These are phyloP conservation scores for Anticlea derivata DNA, from an alignment of 2,888 invertebrate species.

Conservation along the genomic window DNA sequence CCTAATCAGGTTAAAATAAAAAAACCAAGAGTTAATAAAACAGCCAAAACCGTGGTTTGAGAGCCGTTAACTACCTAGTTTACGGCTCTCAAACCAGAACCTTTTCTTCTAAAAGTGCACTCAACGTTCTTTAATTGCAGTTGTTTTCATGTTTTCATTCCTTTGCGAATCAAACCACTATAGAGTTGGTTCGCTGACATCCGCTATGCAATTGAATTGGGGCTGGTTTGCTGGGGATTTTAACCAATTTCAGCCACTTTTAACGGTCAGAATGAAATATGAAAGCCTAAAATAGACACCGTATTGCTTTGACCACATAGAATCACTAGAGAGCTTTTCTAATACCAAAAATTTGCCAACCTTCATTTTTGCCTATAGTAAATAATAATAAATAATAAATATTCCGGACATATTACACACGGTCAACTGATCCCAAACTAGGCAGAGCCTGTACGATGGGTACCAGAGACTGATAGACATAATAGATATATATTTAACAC, in stretches of 20 bases:
- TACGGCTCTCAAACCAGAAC: not conserved
- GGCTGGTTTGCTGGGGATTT: not conserved
- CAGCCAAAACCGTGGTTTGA: not conserved
- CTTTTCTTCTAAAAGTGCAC: slow-evolving; percentile 5
- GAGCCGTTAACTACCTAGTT: not conserved
- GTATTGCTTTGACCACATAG: too few relatives aligned
- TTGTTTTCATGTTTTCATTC: slow-evolving; percentile 17
- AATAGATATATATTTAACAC: too few relatives aligned
- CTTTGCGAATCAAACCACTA: slow-evolving; percentile 8
- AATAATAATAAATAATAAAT: too few relatives aligned
- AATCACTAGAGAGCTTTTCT: too few relatives aligned
- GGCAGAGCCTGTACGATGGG: too few relatives aligned
- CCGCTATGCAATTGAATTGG: slow-evolving; percentile 1
- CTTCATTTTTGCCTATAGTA: too few relatives aligned
- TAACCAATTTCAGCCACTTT: not conserved
- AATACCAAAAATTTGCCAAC: too few relatives aligned
- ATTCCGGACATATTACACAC: too few relatives aligned
- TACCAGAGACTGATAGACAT: too few relatives aligned
- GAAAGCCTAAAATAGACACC: not conserved
- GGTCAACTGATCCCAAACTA: too few relatives aligned
- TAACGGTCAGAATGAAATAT: not conserved
- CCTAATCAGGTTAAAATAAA: too few relatives aligned
- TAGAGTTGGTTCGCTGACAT: slow-evolving; percentile 1
- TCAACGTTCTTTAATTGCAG: slow-evolving; percentile 2
- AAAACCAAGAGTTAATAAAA: not conserved